phyloP scores from a whole-genome alignment of 2,888 invertebrate genomes.

The Pseudoips prasinana region DNA sequence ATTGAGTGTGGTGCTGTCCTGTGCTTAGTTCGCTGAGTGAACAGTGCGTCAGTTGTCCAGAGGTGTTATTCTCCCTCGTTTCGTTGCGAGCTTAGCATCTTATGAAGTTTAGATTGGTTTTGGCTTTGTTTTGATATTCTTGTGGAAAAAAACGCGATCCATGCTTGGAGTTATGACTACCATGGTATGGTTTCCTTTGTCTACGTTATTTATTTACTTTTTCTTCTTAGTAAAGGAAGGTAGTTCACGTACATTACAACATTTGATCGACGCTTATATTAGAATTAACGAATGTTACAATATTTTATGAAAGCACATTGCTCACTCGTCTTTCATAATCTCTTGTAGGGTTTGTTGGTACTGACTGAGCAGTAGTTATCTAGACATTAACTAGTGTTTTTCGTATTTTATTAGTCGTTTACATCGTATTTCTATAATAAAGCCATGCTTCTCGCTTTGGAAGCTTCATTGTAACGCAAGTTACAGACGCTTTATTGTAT shows the following conservation, averaged over 20 bases:
- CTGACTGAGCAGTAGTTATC: conserved; percentile 34
- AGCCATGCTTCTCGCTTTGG: conserved; percentile 30
- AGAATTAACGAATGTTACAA: conserved; percentile 34
- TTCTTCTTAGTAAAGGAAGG: conserved; percentile 61
- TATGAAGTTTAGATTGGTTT: conserved; percentile 50
- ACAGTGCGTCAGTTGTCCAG: conserved; percentile 63
- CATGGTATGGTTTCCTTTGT: conserved; percentile 82
- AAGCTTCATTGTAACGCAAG: conserved; percentile 28
- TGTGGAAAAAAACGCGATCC: conserved; percentile 77
- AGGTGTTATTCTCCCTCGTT: conserved; percentile 69
- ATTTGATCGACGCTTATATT: conserved; percentile 43
- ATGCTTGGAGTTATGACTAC: conserved; percentile 82
- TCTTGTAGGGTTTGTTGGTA: conserved; percentile 37
- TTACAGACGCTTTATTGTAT: conserved; percentile 24
- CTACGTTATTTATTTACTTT: conserved; percentile 63
- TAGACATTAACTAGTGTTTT: conserved; percentile 27
- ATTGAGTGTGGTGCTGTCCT: conserved; percentile 65
- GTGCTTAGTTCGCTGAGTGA: conserved; percentile 77
- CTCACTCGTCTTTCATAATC: conserved; percentile 32
- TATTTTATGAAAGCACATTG: conserved; percentile 29
- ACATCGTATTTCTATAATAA: conserved; percentile 25
- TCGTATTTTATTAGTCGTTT: conserved; percentile 28
- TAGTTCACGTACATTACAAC: conserved; percentile 53
- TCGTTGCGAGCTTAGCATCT: conserved; percentile 68
- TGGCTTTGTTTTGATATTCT: conserved; percentile 60